These are phyloP conservation scores for Cynocephalus volans DNA, from an alignment of 2,113 vertebrate species.

Conservation along the genomic window DNA sequence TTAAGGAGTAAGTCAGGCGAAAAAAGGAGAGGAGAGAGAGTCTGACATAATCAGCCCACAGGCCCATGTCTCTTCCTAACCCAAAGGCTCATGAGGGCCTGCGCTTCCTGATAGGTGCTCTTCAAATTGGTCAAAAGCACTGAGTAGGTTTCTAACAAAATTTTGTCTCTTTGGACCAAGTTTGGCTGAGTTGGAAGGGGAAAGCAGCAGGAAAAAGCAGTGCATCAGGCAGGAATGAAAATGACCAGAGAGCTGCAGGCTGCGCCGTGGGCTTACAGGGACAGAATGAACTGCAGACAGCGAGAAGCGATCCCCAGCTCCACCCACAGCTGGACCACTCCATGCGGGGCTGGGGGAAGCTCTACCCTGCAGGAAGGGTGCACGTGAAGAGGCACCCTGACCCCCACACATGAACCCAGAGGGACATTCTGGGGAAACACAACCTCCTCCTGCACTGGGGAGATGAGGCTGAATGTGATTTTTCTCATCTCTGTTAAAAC, in stretches of 20 bases:
- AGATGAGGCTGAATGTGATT: neutral
- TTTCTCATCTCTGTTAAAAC: slow-evolving; percentile 5
- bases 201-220: neutral
- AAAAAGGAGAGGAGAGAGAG: neutral
- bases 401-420: neutral
- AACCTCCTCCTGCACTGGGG: neutral
- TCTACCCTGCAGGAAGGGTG: fast-evolving
- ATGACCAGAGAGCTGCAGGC: neutral
- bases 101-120: neutral
- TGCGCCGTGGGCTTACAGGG: fast-evolving
- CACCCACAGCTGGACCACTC: too few species aligned
- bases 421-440: neutral
- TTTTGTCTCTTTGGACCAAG: neutral
- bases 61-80: neutral
- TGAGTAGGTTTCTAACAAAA: neutral
- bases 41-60: neutral
- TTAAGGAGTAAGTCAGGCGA: neutral
- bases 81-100: neutral
- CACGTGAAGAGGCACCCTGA: neutral
- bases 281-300: neutral
- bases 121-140: neutral
- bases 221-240: neutral
- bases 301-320: neutral
- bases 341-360: neutral
- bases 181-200: neutral